Conservation (phyloP, 2,113 vertebrate species). For the Alexandromys fortis region DNA sequence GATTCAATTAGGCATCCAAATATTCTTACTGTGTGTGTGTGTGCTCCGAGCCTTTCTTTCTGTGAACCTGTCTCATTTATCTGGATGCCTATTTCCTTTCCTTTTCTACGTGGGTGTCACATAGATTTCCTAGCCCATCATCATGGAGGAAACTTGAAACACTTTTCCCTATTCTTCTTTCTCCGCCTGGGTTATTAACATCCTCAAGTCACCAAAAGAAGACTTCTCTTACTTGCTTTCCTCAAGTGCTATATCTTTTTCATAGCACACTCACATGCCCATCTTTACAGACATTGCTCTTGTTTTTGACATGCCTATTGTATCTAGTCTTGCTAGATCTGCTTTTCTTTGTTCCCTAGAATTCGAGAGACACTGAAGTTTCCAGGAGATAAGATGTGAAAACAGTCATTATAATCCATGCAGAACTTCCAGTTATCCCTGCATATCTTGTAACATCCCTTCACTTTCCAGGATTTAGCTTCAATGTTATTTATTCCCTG, state of each 20-base stretch:
- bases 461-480: not conserved
- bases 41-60: not conserved
- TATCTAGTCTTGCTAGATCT: too few relatives aligned
- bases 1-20: not conserved
- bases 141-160: not conserved
- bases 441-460: not conserved
- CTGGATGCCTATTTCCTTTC: not conserved
- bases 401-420: not conserved
- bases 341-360: too few relatives aligned
- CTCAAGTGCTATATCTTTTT: too few relatives aligned
- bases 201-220: too few relatives aligned
- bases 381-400: not conserved
- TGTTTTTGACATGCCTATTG: too few relatives aligned
- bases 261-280: too few relatives aligned
- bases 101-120: not conserved
- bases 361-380: not conserved
- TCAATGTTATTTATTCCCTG: not conserved
- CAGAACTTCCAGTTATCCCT: not conserved
- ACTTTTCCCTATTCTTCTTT: not conserved
- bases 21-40: not conserved
- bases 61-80: not conserved
- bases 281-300: too few relatives aligned
- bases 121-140: not conserved
- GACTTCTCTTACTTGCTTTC: too few relatives aligned
- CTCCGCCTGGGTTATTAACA: not conserved